Evolutionary conservation across 2,888 invertebrate species (phyloP).

Genomic region (Tetheella fluctuosa): DNA sequence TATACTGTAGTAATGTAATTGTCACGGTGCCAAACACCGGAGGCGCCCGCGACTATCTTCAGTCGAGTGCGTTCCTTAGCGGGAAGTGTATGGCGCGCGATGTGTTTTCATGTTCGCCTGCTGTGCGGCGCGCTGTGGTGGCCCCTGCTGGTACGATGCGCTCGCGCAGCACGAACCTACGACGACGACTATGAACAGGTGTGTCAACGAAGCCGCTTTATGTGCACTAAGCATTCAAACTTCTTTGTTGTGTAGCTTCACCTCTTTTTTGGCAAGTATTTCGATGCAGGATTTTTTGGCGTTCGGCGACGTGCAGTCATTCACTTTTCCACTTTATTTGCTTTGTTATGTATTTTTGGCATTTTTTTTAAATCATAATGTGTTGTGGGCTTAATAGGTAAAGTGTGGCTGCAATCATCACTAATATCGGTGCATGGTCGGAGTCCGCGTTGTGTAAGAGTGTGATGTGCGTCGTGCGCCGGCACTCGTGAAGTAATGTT

Average conservation of each 20-base stretch:
- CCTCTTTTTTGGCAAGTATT: conserved; percentile 63
- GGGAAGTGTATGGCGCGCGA: conserved; percentile 82
- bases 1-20: conserved; percentile 52
- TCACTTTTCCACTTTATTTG: conserved; percentile 72
- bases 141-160: conserved; percentile 77
- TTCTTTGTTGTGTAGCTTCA: conserved; percentile 69
- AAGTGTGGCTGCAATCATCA: conserved; percentile 63
- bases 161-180: conserved; percentile 69
- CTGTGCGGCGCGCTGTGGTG: conserved; percentile 82
- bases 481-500: conserved; percentile 78
- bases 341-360: conserved; percentile 58
- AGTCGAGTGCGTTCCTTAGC: conserved; percentile 80
- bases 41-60: conserved; percentile 76
- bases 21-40: conserved; percentile 78
- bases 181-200: conserved; percentile 83
- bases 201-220: conserved; percentile 68
- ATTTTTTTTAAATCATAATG: conserved; percentile 54
- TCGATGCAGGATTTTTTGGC: conserved; percentile 50
- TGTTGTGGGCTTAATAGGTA: conserved; percentile 69
- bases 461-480: conserved; percentile 73
- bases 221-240: conserved; percentile 60
- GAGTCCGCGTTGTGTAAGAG: conserved; percentile 48
- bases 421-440: conserved; percentile 59
- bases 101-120: conserved; percentile 81
- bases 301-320: conserved; percentile 62